Conservation (phyloP, 2,113 vertebrate species). For the Odocoileus virginianus region DNA sequence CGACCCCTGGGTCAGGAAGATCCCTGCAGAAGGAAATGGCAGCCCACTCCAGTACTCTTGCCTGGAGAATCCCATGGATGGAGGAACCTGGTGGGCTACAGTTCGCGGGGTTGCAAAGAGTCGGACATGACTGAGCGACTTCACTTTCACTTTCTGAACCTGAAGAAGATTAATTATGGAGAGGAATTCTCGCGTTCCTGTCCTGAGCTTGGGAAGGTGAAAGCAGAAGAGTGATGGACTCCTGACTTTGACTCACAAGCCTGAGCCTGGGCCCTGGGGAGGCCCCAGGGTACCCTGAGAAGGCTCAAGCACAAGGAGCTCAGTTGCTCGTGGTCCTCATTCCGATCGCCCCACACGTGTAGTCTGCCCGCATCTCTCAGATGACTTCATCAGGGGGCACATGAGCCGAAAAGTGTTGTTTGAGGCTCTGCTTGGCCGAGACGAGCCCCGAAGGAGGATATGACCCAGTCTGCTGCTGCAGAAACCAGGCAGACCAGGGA, state of each 20-base stretch:
- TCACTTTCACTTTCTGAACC: background rate
- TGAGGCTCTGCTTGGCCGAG: background rate
- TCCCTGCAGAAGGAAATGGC: background rate
- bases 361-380: background rate
- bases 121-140: rapidly evolving
- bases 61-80: background rate
- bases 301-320: background rate
- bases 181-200: background rate
- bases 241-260: background rate
- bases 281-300: background rate
- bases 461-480: rapidly evolving
- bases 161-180: background rate
- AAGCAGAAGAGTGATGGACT: background rate
- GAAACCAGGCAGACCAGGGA: background rate
- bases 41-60: background rate
- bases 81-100: background rate
- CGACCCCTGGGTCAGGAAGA: background rate
- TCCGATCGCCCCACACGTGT: rapidly evolving
- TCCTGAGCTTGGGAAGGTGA: background rate
- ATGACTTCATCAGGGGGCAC: background rate
- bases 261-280: background rate
- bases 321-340: too few species aligned
- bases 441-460: background rate
- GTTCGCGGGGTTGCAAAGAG: background rate
- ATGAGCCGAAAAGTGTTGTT: background rate